Evolutionary conservation across 2,113 vertebrate species (phyloP).

Genomic region (Upupa epops): DNA sequence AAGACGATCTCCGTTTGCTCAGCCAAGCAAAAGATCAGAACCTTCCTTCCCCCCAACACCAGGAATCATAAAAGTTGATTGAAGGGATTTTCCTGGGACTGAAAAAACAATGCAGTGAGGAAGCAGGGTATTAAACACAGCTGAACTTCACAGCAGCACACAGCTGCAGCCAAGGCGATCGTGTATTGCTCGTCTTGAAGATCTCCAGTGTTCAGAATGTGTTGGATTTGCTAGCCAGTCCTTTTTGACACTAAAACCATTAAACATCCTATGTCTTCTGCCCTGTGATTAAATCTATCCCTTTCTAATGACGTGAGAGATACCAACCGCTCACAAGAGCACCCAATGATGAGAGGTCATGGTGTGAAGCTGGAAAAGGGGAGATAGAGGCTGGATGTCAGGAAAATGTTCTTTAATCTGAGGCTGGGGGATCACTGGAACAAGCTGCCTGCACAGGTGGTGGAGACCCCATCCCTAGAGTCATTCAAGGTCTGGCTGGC

Average conservation of each 20-base stretch:
- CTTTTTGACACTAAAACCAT: background rate
- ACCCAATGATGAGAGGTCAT: no score
- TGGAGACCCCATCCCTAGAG: no score
- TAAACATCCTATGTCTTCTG: no score
- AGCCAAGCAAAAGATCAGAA: constrained; percentile 12
- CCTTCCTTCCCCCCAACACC: background rate
- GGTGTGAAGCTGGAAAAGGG: no score
- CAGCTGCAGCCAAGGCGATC: background rate
- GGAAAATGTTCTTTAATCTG: no score
- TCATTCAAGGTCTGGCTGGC: no score
- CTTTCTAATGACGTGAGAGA: background rate
- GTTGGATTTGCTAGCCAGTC: background rate
- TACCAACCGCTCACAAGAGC: background rate
- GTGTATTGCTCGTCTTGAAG: background rate
- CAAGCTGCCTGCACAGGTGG: no score
- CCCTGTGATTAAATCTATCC: background rate
- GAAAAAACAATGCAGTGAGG: background rate
- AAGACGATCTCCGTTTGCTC: constrained; percentile 14
- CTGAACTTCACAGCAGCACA: background rate
- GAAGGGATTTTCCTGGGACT: background rate
- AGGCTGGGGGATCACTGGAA: no score
- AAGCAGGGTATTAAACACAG: background rate
- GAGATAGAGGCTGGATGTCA: no score
- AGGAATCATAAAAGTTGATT: constrained; percentile 1
- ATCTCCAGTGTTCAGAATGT: background rate